Evolutionary conservation across 2,113 vertebrate genomes (phyloP), one percentile per base, ranked within the genome.

Genomic region (Elephantulus edwardii): DNA sequence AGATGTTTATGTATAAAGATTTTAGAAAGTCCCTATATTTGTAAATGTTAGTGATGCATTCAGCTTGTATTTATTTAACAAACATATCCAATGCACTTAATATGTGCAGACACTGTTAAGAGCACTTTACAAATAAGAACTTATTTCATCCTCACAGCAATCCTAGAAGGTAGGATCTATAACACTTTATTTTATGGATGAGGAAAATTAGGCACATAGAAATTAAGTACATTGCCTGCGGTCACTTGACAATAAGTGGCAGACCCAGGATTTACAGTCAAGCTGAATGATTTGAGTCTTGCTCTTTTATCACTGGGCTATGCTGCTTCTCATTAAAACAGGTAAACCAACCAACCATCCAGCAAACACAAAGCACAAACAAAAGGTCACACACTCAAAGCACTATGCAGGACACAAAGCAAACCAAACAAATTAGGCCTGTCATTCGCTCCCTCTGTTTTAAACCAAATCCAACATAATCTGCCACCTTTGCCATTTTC

Each of bases 181-280:
- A 88, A 50, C 1, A 83, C 33, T 24, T 86, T 56, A 75, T 70
- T 50, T 91, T 87, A 52, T 89, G 48, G 56, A 50, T 86, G 48
- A 93, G 52, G 50, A 83, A 87, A 92, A 85, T 19, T 44, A 40
- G 33, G 48, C 52, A 54, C 48, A 80, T 89, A 84, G 52, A 87
- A 64, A 52, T 87, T 64, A 93, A 80, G 28, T 85, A 62, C 91
- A 19, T 82, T 90, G 26, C 28, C 33, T 24, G 42, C 3, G 16
- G 8, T 50, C 48, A 50, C 48, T 50, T 50, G 48, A 16, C 48
- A 50, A 24, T 35, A 72, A 89, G 16, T 86, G 60, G 72, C 71
- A 94, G 64, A 88, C n/a, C 13, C 33, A 3, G 1, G 33, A 16
- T 60, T 64, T 70, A 89, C 74, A 90, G 35, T 33, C 80, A 83